Conservation (phyloP, 2,888 invertebrate species). For the Eilema griseolum region DNA sequence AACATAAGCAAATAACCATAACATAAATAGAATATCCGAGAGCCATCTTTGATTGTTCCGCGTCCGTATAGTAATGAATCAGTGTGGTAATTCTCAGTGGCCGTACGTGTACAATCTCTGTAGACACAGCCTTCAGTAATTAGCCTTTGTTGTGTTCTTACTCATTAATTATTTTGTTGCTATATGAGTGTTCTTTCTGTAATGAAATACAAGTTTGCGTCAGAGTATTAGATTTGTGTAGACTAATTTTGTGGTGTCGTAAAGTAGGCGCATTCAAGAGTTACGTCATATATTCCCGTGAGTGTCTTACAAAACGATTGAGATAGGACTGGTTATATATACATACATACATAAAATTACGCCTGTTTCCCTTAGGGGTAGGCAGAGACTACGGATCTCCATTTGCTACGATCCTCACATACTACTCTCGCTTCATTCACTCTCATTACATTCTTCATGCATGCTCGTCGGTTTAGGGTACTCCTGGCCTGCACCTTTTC, state of each 20-base stretch:
- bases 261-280: neutral
- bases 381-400: no score
- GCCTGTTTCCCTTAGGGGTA: no score
- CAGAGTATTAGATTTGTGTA: neutral
- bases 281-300: neutral
- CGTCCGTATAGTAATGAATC: neutral
- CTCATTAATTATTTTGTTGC: constrained; percentile 5
- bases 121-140: neutral
- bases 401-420: no score
- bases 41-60: neutral
- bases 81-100: neutral
- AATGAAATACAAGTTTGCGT: neutral
- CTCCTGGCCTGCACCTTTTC: no score
- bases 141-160: neutral
- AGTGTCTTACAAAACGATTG: neutral
- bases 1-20: no score
- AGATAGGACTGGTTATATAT: no score
- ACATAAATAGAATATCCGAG: neutral
- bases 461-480: no score
- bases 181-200: neutral
- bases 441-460: no score
- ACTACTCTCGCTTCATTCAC: no score
- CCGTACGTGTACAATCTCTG: neutral
- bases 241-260: neutral
- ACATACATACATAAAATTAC: no score